Evolutionary conservation across 2,888 invertebrate species (phyloP).

Genomic region (Drosophila fungiperda): DNA sequence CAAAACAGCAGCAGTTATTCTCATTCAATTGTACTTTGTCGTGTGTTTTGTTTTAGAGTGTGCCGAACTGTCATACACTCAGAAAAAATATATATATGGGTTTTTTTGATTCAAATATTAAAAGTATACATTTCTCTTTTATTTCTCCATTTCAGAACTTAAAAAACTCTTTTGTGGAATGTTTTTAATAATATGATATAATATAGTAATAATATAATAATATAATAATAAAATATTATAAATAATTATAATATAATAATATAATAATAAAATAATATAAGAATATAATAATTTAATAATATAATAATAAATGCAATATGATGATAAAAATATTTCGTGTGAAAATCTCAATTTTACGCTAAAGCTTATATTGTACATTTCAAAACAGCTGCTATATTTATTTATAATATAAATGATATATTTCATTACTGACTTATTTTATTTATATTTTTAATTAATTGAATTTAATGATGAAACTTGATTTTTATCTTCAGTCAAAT

Average conservation of each 20-base stretch:
- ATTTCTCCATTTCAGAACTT: not conserved
- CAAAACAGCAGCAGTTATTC: conserved; percentile 16
- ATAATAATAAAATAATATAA: no score
- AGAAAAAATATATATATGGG: not conserved
- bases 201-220: no score
- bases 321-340: no score
- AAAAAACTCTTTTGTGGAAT: not conserved
- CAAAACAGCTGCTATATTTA: not conserved
- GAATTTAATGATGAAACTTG: not conserved
- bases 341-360: not conserved
- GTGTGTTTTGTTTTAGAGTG: conserved; percentile 2
- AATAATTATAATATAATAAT: no score
- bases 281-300: no score
- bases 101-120: not conserved
- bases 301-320: no score
- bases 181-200: no score
- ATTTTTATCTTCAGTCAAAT: not conserved
- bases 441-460: not conserved
- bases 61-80: conserved; percentile 4
- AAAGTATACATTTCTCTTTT: not conserved
- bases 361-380: not conserved
- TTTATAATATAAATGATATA: no score
- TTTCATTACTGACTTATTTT: not conserved
- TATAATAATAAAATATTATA: no score
- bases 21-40: not conserved